Percentiles rank a stretch among this genome's conserved stretches.
Conservation (phyloP, 1,140 invertebrate genomes). For the Dolichoris vasculosae region DNA sequence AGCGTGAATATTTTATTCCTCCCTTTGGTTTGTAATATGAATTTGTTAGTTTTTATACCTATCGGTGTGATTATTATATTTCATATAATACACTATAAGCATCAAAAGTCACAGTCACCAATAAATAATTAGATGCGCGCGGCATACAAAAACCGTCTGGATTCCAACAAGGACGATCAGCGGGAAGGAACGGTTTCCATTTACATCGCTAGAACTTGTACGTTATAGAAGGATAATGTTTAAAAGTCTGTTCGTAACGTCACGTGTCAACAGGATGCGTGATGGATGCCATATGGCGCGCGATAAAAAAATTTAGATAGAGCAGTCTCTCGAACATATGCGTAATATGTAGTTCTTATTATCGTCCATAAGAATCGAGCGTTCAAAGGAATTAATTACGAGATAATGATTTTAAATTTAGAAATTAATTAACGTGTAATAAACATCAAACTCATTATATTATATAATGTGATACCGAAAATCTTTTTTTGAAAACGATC, state of each 20-base stretch:
- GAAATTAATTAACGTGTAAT: not conserved
- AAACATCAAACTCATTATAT: not conserved
- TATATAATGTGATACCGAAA: too few species aligned
- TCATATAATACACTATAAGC: not conserved
- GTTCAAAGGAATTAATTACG: not conserved
- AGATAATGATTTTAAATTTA: not conserved
- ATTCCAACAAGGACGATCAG: conserved; percentile 15
- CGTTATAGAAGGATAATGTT: conserved; percentile 5
- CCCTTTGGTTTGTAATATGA: too few species aligned
- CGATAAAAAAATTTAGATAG: not conserved
- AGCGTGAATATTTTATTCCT: too few species aligned
- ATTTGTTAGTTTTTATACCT: too few species aligned
- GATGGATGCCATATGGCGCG: conserved; percentile 15
- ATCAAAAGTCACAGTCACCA: conserved; percentile 24
- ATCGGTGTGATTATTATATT: not conserved
- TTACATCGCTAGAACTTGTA: not conserved
- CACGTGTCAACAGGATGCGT: conserved; percentile 32
- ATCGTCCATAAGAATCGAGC: not conserved
- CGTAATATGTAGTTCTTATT: too few species aligned
- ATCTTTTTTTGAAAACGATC: too few species aligned
- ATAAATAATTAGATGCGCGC: conserved; percentile 5
- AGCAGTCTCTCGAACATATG: not conserved
- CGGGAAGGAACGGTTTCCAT: not conserved
- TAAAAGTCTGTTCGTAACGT: conserved; percentile 30
- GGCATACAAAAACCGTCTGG: not conserved